Evolutionary conservation across 1,140 invertebrate species (phyloP).

Genomic region (Trichonephila clavata): DNA sequence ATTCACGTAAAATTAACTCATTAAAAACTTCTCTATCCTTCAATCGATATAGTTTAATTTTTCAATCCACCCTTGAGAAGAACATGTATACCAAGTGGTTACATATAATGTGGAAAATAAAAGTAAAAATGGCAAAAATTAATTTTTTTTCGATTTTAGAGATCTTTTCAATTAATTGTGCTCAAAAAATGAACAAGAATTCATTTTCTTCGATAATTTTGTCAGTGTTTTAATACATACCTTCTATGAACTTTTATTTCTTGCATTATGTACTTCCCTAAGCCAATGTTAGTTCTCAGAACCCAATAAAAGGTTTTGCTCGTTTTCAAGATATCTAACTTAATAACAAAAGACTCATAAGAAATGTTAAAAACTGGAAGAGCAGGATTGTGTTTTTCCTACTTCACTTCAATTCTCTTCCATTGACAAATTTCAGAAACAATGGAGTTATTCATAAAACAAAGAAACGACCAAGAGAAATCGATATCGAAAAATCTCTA

Average conservation of each 20-base stretch:
- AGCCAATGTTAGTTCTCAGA: neutral
- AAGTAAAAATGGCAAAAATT: neutral
- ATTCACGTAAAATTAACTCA: too few species aligned
- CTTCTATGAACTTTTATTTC: neutral
- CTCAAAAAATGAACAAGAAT: neutral
- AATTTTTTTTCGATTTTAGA: neutral
- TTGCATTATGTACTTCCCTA: neutral
- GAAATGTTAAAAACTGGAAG: neutral
- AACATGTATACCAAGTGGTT: too few species aligned
- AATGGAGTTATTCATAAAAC: constrained; percentile 11
- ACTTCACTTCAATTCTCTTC: neutral
- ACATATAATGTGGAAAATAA: neutral
- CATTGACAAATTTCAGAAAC: neutral
- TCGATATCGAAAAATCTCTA: constrained; percentile 10
- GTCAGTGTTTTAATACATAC: neutral
- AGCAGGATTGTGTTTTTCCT: neutral
- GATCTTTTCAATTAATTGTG: neutral
- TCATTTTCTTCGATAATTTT: neutral
- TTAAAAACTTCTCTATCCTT: too few species aligned
- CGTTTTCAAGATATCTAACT: neutral
- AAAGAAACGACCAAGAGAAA: neutral
- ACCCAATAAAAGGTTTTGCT: neutral
- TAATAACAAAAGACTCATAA: constrained; percentile 3
- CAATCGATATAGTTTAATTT: too few species aligned
- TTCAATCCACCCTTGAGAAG: too few species aligned